Evolutionary conservation across 2,113 vertebrate species (phyloP), one percentile per base, ranked within the genome.

Genomic region (Charadrius vociferus): DNA sequence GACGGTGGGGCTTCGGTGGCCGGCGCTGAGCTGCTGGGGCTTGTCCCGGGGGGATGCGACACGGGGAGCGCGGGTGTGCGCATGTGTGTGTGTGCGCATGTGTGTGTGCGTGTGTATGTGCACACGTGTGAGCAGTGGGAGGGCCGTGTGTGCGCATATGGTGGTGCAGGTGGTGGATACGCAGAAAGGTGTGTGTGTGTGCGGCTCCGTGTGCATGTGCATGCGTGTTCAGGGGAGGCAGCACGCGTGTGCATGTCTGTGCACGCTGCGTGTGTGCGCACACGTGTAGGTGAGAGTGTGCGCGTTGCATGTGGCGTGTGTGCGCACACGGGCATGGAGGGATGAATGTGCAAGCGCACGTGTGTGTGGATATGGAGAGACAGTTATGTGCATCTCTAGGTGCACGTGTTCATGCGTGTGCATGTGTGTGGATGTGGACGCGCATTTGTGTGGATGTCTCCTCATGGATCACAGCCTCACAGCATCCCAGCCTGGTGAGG

Each of bases 211-310:
- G 14, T 1, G 62, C 1, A 1, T 3, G 7, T 11, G n/a, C 52
- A 13, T 9, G 1, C 3, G 6, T 32, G 36, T 20, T 22, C 49
- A 19, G 65, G 59, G 50, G 24, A 14, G 32, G 73, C 73, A 37
- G 58, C 26, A 1, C 2, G 32, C 21, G 1, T 1, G 39, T 19
- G 20, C 5, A 1, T 2, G 4, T 24, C 47, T 7, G 61, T 6
- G 39, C 20, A 9, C 3, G 2, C 39, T 17, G 1, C 2, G 4
- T 9, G 50, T 36, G 56, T 11, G 45, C 1, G 59, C 58, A 24
- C 58, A 36, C 22, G 9, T 1, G 1, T 2, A 14, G n/a, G 58
- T 6, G 4, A 1, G 4, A 1, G 6, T 7, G 23, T 18, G 68
- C 6, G 19, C 8, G 0, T 9, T 45, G 39, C 45, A 10, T 0